Evolutionary conservation across 1,140 invertebrate genomes (phyloP), one percentile per base, ranked within the genome.

Genomic region (Euglossa dilemma): DNA sequence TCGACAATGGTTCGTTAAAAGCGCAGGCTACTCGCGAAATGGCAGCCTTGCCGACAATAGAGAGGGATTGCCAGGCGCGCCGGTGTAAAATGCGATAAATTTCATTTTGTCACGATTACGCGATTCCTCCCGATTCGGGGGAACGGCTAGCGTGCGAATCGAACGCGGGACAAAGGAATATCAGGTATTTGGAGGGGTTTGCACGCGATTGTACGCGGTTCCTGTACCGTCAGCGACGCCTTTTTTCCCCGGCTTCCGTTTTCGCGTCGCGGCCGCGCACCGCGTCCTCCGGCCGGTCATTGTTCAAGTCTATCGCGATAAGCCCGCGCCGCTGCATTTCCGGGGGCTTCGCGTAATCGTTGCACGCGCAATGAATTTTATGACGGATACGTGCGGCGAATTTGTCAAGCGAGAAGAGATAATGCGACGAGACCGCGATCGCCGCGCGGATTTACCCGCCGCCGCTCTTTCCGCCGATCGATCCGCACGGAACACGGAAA

Each of bases 311-410:
- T 50, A 77, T 82, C 74, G 66, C 8, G 78, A 88, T 75, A 87
- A 80, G 54, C 43, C 28, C 54, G 52, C 45, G 72, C 61, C 52
- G 63, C 80, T 69, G 80, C 57, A 63, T 78, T 66, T 88, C 85
- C 87, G 69, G 84, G 36, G 56, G 86, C n/a, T 72, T 85, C 67
- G 74, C 71, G 76, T 85, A 83, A 84, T 87, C 72, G 73, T 59
- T 64, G 82, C 82, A 87, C 83, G 79, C 61, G 73, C 85, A 84
- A 87, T 87, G 82, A 84, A 87, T 77, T 87, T 87, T 87, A 87
- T 85, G 86, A 61, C 43, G 79, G 77, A 87, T 73, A 87, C 85
- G 85, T 77, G 80, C 63, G 64, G 45, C 72, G 76, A 64, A 67
- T 80, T 77, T 75, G 85, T 87, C 72, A 75, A 64, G 80, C 57